phyloP scores from a whole-genome alignment of 2,888 invertebrate genomes.

The Hylaea fasciaria region DNA sequence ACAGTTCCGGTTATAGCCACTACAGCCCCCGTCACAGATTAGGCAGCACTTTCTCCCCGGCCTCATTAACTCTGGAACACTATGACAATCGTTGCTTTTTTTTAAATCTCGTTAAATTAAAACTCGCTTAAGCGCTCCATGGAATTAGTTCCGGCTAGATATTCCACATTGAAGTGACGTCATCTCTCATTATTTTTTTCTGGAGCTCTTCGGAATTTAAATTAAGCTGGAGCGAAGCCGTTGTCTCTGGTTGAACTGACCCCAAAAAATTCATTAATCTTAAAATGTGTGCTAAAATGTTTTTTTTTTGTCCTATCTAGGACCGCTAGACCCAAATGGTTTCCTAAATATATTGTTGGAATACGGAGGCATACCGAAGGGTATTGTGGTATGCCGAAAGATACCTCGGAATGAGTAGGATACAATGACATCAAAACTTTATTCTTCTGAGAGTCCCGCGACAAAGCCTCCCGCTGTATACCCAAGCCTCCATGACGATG shows the following conservation, averaged over 20 bases:
- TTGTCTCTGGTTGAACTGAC: conserved; percentile 25
- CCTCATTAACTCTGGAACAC: conserved; percentile 44
- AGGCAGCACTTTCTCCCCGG: conserved; percentile 18
- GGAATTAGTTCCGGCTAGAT: conserved; percentile 39
- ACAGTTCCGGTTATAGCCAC: conserved; percentile 9
- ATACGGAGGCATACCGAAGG: not conserved
- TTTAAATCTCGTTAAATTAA: conserved; percentile 46
- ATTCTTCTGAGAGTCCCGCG: no score
- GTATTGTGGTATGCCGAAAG: no score
- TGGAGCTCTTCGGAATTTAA: conserved; percentile 27
- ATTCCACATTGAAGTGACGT: conserved; percentile 34
- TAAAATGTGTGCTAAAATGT: conserved; percentile 21
- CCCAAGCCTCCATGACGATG: no score
- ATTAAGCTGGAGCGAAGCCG: conserved; percentile 29
- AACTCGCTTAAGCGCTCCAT: conserved; percentile 37
- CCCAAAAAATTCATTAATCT: conserved; percentile 24
- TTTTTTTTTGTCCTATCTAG: conserved; percentile 6
- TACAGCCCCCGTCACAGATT: not conserved
- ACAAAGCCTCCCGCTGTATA: no score
- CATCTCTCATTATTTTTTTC: conserved; percentile 37
- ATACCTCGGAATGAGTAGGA: no score
- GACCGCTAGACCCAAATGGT: not conserved
- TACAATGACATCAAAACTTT: no score
- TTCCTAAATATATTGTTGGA: no score
- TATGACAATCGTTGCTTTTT: conserved; percentile 50